phyloP scores from a whole-genome alignment of 2,888 invertebrate species.

The Eremobia ochroleuca region DNA sequence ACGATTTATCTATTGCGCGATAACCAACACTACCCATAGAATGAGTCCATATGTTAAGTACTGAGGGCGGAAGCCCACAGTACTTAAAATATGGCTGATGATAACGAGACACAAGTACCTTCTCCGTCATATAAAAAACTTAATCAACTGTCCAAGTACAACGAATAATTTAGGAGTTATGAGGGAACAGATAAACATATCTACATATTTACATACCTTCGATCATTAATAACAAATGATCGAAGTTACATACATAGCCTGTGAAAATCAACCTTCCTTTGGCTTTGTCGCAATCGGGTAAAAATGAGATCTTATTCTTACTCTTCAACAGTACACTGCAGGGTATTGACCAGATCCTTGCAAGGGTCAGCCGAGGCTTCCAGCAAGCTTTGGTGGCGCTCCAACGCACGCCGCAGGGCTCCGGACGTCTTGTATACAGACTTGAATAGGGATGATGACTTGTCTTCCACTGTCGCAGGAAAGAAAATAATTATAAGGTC shows the following conservation, averaged over 20 bases:
- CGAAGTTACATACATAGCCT: not conserved
- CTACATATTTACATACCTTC: too few species aligned
- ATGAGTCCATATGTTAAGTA: too few species aligned
- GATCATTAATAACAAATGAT: too few species aligned
- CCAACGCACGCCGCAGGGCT: constrained; percentile 76
- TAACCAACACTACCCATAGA: too few species aligned
- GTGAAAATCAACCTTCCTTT: not conserved
- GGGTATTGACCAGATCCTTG: constrained; percentile 65
- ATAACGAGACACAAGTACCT: too few species aligned
- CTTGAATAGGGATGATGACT: constrained; percentile 74
- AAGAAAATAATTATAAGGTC: not conserved
- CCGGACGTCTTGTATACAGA: constrained; percentile 75
- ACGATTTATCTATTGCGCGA: too few species aligned
- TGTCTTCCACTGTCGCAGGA: constrained; percentile 76
- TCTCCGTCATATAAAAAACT: not conserved
- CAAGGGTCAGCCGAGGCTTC: constrained; percentile 68
- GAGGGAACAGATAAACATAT: not conserved
- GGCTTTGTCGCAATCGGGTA: not conserved
- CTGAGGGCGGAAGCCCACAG: too few species aligned
- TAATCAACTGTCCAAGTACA: not conserved
- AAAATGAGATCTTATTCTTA: constrained; percentile 47
- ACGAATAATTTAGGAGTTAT: not conserved
- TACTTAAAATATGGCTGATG: too few species aligned
- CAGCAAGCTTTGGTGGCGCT: constrained; percentile 77
- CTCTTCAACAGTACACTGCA: constrained; percentile 79